Evolutionary conservation across 2,888 invertebrate genomes (phyloP), one percentile per base, ranked within the genome.

Genomic region (Mythimna impura): DNA sequence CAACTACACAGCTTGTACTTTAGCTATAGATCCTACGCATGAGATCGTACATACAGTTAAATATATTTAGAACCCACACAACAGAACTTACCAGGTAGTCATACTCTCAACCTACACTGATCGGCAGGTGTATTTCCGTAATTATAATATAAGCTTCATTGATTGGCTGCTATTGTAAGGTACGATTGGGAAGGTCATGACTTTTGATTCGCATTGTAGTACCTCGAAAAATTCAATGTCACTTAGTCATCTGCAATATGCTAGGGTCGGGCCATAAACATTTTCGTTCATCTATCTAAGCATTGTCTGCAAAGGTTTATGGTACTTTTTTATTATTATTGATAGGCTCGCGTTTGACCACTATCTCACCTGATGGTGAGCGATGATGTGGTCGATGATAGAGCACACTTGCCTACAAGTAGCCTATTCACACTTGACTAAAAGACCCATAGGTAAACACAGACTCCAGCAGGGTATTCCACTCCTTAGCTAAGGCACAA

Each of bases 1-100:
- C 57, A 30, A 10, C 6, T 55, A 25, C 4, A 10, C 5, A 58
- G 5, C 12, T 8, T n/a, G 22, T 36, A 8, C 12, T 22, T 12
- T n/a, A 12, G 7, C 22, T 17, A 36, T 3, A 58, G 52, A 70
- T 60, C 71, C 55, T 71, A 74, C 71, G 65, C 73, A 61, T 9
- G n/a, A 17, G 34, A 47, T 8, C 34, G 20, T 3, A 40, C 4
- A 57, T 30, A 62, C n/a, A 50, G 25, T 47, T 52, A 43, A 52
- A 47, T 60, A 66, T 30, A 67, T 40, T 61, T 34, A 22, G 20
- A 50, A 55, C 17, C 86, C 86, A 85, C 86, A 71, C 58, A 25
- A 25, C 20, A 50, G 55, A 66, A 70, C 34, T 12, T 73, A 82
- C 67, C 30, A 84, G 86, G 86, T 84, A 85, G 80, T 68, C 66